Evolutionary conservation across 1,140 invertebrate species (phyloP).

Genomic region (Zaprionus ghesquierei): DNA sequence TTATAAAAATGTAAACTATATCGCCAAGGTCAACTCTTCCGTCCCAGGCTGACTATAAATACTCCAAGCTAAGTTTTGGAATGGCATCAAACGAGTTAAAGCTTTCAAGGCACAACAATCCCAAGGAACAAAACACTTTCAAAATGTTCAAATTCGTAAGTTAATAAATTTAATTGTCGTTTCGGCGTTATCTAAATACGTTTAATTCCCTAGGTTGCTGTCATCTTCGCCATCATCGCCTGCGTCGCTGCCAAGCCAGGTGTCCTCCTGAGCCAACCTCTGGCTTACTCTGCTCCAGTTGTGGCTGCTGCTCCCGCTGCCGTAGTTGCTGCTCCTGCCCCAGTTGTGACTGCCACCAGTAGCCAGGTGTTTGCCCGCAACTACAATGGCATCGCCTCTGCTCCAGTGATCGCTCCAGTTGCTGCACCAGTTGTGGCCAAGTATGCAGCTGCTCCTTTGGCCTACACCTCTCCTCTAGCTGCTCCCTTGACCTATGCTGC

Average conservation of each 20-base stretch:
- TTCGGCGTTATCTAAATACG: not conserved
- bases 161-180: constrained; percentile 8
- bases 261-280: constrained; percentile 39
- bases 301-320: constrained; percentile 61
- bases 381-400: constrained; percentile 80
- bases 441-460: constrained; percentile 22
- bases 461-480: not conserved
- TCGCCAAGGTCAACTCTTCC: constrained; percentile 26
- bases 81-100: constrained; percentile 37
- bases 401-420: constrained; percentile 57
- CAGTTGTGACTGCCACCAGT: constrained; percentile 82
- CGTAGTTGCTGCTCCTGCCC: constrained; percentile 65
- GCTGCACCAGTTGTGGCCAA: constrained; percentile 54
- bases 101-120: constrained; percentile 59
- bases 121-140: constrained; percentile 21
- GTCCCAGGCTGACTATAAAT: constrained; percentile 20
- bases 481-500: constrained; percentile 2
- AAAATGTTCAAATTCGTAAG: constrained; percentile 67
- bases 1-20: not conserved
- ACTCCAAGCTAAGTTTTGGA: not conserved
- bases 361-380: constrained; percentile 83
- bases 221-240: constrained; percentile 73
- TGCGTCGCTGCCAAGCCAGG: constrained; percentile 70
- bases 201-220: constrained; percentile 55
- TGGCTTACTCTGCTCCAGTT: constrained; percentile 61